A percentile compares a stretch with the other conserved stretches of the same genome.
Evolutionary conservation across 2,113 vertebrate species (phyloP).

Genomic region (Cathartes aura): DNA sequence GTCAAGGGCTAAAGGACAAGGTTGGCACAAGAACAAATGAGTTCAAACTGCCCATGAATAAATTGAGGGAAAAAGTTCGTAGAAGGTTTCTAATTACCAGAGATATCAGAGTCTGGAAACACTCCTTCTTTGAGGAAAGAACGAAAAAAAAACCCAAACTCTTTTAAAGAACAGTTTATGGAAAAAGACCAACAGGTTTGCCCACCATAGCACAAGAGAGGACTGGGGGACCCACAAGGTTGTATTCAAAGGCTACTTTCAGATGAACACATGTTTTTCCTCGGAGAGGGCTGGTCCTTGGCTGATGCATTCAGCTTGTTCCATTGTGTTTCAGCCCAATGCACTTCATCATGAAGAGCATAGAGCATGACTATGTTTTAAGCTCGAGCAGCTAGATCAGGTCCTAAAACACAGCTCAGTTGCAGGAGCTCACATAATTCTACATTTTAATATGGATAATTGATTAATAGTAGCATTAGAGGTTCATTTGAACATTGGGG

Average conservation of each 20-base stretch:
- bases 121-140: neutral
- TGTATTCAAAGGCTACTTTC: neutral
- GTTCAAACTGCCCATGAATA: neutral
- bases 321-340: neutral
- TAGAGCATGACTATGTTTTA: neutral
- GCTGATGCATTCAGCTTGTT: neutral
- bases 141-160: neutral
- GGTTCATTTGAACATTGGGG: neutral
- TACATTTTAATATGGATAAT: neutral
- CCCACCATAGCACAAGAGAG: neutral
- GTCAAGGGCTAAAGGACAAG: neutral
- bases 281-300: neutral
- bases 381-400: fast-evolving
- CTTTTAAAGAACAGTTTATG: neutral
- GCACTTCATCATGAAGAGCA: fast-evolving
- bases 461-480: neutral
- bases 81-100: neutral
- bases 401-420: neutral
- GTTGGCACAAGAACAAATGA: neutral
- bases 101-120: neutral
- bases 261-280: neutral
- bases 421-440: neutral
- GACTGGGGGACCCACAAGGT: neutral
- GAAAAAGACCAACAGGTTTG: neutral
- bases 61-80: neutral